phyloP scores from a whole-genome alignment of 1,140 invertebrate genomes.

The Medauroidea extradentata region DNA sequence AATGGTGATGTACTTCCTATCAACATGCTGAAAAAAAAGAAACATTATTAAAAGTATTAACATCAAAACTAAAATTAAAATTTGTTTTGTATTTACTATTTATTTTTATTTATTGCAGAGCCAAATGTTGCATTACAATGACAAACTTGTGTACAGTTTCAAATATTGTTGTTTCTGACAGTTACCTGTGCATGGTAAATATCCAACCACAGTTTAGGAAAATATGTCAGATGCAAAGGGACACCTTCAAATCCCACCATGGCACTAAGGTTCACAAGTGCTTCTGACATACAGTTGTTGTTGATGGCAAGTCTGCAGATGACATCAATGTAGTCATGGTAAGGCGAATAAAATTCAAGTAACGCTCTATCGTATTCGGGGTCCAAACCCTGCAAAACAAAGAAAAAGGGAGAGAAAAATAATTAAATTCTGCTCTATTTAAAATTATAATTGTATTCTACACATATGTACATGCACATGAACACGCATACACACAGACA shows the following conservation, averaged over 20 bases:
- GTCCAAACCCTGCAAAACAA: constrained; percentile 57
- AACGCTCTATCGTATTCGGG: constrained; percentile 73
- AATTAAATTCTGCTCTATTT: too few species aligned
- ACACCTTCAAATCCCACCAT: constrained; percentile 84
- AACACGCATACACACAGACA: too few species aligned
- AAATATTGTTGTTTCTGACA: not conserved
- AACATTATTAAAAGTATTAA: constrained; percentile 12
- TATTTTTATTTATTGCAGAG: not conserved
- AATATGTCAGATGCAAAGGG: constrained; percentile 73
- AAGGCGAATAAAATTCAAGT: constrained; percentile 72
- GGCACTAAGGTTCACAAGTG: constrained; percentile 73
- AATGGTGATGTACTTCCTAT: constrained; percentile 71
- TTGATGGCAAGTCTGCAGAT: constrained; percentile 84
- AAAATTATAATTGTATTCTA: too few species aligned
- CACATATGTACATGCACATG: too few species aligned
- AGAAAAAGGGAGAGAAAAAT: not conserved
- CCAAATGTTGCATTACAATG: too few species aligned
- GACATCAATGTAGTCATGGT: constrained; percentile 80
- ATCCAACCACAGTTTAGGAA: constrained; percentile 81
- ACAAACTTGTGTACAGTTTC: too few species aligned
- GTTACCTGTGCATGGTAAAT: constrained; percentile 66
- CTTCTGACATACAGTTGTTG: constrained; percentile 71
- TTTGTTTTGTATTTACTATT: not conserved
- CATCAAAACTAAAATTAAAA: not conserved
- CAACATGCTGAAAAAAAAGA: constrained; percentile 53